Evolutionary conservation across 2,797 vertebrate species (phyloP).

Genomic region (Oryzias dopingdopingensis): DNA sequence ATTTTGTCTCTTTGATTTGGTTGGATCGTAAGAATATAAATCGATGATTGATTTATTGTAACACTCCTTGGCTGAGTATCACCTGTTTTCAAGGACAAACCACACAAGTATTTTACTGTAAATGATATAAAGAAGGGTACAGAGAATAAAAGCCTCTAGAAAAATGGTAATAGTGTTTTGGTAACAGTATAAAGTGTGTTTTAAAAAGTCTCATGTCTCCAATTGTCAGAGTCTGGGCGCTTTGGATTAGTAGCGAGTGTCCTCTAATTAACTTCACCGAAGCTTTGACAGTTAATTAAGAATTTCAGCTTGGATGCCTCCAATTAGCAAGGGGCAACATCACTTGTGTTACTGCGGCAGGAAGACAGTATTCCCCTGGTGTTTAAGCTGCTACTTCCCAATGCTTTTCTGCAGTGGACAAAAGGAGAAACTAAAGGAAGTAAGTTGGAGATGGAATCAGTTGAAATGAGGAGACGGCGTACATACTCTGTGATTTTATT

Average conservation of each 20-base stretch:
- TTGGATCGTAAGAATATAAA: too few species aligned
- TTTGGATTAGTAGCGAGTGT: constrained; percentile 74
- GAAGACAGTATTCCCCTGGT: constrained; percentile 68
- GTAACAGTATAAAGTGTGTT: constrained; percentile 2
- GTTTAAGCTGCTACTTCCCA: constrained; percentile 53
- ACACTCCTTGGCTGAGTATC: too few species aligned
- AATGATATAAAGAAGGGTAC: not conserved
- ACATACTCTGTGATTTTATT: not conserved
- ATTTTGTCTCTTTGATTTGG: too few species aligned
- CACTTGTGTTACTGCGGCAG: constrained; percentile 68
- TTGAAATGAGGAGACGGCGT: too few species aligned
- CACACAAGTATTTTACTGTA: not conserved
- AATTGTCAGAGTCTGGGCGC: constrained; percentile 70
- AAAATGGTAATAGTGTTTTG: constrained; percentile 5
- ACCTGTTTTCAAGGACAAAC: too few species aligned
- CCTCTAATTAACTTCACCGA: constrained; percentile 86
- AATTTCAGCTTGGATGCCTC: constrained; percentile 84
- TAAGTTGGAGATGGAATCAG: not conserved
- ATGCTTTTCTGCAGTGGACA: constrained; percentile 53
- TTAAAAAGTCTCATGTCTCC: constrained; percentile 48
- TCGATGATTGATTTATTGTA: too few species aligned
- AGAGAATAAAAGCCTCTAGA: constrained; percentile 4
- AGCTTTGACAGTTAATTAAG: constrained; percentile 85
- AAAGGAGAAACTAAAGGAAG: constrained; percentile 18
- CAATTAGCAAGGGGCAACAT: constrained; percentile 80